phyloP scores from a whole-genome alignment of 2,113 vertebrate genomes.

The Solea solea region DNA sequence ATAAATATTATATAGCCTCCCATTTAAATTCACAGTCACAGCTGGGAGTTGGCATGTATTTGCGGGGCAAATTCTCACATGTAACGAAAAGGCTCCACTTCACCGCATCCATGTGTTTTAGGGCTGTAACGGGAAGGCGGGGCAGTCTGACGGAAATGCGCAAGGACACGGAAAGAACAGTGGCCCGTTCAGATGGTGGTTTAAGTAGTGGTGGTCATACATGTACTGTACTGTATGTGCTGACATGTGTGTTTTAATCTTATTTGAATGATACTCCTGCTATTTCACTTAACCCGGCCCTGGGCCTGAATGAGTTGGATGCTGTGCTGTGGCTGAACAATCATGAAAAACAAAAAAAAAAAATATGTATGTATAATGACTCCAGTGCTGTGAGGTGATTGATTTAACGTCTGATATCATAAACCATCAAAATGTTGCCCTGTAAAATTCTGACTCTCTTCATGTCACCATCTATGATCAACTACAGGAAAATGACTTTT shows the following conservation, averaged over 20 bases:
- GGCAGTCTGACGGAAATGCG: neutral
- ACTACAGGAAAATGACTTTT: constrained; percentile 10
- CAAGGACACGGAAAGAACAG: neutral
- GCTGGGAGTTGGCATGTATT: neutral
- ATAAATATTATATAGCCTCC: constrained; percentile 14
- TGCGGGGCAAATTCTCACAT: constrained; percentile 4
- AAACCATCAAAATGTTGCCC: neutral
- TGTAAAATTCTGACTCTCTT: neutral
- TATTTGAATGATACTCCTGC: neutral
- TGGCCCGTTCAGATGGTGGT: neutral
- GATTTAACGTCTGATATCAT: neutral
- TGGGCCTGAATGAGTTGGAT: neutral
- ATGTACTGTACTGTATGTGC: neutral
- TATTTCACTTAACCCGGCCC: neutral
- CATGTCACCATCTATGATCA: constrained; percentile 6
- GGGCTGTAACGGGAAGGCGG: neutral
- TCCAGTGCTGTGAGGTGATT: too few relatives aligned
- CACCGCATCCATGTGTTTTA: neutral
- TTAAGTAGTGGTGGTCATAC: neutral
- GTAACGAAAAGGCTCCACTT: constrained; percentile 1
- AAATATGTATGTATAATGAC: too few relatives aligned
- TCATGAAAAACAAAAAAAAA: too few relatives aligned
- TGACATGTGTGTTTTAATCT: neutral
- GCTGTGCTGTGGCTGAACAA: neutral
- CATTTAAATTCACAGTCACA: constrained; percentile 5